phyloP scores from a whole-genome alignment of 2,797 vertebrate species.

The Hydrocynus forskahlii region DNA sequence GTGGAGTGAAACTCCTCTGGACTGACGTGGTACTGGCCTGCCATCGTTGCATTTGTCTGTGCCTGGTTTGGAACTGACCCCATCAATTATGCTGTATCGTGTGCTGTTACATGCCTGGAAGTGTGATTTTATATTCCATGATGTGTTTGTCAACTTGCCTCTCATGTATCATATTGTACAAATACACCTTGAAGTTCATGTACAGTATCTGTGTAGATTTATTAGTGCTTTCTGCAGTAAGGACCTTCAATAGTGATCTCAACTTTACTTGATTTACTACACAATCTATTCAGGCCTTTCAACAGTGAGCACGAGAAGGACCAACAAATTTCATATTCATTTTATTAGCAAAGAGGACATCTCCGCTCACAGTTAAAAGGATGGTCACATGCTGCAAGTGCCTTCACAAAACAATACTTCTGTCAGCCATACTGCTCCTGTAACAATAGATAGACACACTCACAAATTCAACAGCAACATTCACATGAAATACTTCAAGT shows the following conservation, averaged over 20 bases:
- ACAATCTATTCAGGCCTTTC: background rate
- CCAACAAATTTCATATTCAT: background rate
- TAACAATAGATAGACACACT: slow-evolving; percentile 12
- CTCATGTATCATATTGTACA: slow-evolving; percentile 48
- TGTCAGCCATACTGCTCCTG: slow-evolving; percentile 24
- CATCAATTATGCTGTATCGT: slow-evolving; percentile 38
- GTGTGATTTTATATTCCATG: slow-evolving; percentile 50
- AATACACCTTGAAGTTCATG: slow-evolving; percentile 52
- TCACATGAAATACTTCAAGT: slow-evolving; percentile 24
- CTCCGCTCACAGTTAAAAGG: slow-evolving; percentile 20
- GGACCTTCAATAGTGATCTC: background rate
- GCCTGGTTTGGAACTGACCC: slow-evolving; percentile 34
- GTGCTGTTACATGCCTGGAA: slow-evolving; percentile 47
- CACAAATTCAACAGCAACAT: slow-evolving; percentile 13
- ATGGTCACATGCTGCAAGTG: slow-evolving; percentile 28
- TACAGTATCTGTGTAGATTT: slow-evolving; percentile 14
- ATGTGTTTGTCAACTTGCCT: slow-evolving; percentile 41
- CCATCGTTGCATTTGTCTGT: slow-evolving; percentile 34
- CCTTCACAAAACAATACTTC: slow-evolving; percentile 42
- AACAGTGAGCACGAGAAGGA: background rate
- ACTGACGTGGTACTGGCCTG: slow-evolving; percentile 35
- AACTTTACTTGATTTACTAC: too few species aligned
- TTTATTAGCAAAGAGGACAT: slow-evolving; percentile 42
- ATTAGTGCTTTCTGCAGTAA: background rate
- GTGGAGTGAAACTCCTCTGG: slow-evolving; percentile 36